A percentile compares a stretch with the other conserved stretches of the same genome.
Evolutionary conservation across 2,113 vertebrate genomes (phyloP).

Genomic region (Triplophysa tibetana): DNA sequence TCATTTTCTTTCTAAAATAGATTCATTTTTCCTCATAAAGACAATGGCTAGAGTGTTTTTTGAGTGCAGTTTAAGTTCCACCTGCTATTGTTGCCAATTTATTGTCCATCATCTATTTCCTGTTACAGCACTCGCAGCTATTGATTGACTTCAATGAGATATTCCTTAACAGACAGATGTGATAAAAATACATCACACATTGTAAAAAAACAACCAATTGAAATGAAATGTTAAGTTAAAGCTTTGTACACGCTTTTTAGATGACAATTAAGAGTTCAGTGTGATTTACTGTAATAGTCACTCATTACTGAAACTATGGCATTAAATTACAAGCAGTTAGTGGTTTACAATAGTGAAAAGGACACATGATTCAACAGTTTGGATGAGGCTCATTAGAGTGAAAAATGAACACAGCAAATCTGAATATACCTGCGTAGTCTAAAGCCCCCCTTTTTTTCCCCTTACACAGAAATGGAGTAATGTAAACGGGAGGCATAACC

Average conservation of each 20-base stretch:
- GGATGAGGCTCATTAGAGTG: not conserved
- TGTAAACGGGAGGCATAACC: too few relatives aligned
- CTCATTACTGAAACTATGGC: not conserved
- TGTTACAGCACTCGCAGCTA: conserved; percentile 9
- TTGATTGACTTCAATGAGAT: conserved; percentile 21
- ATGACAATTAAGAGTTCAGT: too few relatives aligned
- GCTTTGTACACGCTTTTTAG: not conserved
- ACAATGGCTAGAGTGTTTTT: conserved; percentile 40
- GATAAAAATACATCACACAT: not conserved
- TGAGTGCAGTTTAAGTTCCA: conserved; percentile 34
- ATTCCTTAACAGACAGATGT: too few relatives aligned
- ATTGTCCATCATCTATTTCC: conserved; percentile 20
- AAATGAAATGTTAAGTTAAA: not conserved
- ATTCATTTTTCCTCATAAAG: conserved; percentile 56
- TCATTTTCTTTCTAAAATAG: conserved; percentile 56
- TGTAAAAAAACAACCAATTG: not conserved
- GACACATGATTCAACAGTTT: conserved; percentile 1
- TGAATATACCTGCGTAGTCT: too few relatives aligned
- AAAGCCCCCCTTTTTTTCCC: too few relatives aligned
- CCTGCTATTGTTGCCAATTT: conserved; percentile 6
- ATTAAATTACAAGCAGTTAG: not conserved
- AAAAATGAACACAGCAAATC: not conserved
- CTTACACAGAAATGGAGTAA: too few relatives aligned
- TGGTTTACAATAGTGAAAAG: not conserved
- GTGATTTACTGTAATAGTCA: too few relatives aligned